These are phyloP conservation scores for Pseudochromis fuscus DNA, from an alignment of 2,797 vertebrate species.

Conservation along the genomic window DNA sequence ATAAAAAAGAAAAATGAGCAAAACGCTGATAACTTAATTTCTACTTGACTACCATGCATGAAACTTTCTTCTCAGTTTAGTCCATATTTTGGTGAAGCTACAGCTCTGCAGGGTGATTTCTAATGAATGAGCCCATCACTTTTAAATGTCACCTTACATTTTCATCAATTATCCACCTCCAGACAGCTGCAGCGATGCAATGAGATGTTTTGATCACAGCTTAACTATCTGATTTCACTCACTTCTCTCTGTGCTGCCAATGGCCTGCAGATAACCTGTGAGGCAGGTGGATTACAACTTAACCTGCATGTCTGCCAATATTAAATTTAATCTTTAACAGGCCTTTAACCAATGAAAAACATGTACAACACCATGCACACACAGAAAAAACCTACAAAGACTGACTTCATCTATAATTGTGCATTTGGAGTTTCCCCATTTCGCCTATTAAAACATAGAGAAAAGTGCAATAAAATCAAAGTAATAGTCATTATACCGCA, in stretches of 20 bases:
- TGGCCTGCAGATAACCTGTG: slow-evolving; percentile 11
- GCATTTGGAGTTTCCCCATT: too few species aligned
- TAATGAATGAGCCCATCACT: not conserved
- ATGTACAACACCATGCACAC: not conserved
- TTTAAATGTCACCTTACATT: not conserved
- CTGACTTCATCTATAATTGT: not conserved
- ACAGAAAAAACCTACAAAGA: not conserved
- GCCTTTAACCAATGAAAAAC: not conserved
- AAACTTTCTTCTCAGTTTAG: not conserved
- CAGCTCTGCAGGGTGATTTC: not conserved
- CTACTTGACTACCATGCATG: not conserved
- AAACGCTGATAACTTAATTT: too few species aligned
- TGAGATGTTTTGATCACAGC: slow-evolving; percentile 7
- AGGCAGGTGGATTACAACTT: not conserved
- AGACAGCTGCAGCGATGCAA: not conserved
- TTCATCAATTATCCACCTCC: not conserved
- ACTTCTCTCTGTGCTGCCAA: not conserved
- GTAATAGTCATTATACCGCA: too few species aligned
- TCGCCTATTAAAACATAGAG: not conserved
- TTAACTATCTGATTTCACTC: not conserved
- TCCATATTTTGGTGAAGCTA: not conserved
- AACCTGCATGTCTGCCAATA: slow-evolving; percentile 6
- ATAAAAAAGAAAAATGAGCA: too few species aligned
- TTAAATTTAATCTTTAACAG: slow-evolving; percentile 16
- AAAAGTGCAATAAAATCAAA: not conserved